Evolutionary conservation across 2,797 vertebrate genomes (phyloP), one percentile per base, ranked within the genome.

Genomic region (Alectoris magna): DNA sequence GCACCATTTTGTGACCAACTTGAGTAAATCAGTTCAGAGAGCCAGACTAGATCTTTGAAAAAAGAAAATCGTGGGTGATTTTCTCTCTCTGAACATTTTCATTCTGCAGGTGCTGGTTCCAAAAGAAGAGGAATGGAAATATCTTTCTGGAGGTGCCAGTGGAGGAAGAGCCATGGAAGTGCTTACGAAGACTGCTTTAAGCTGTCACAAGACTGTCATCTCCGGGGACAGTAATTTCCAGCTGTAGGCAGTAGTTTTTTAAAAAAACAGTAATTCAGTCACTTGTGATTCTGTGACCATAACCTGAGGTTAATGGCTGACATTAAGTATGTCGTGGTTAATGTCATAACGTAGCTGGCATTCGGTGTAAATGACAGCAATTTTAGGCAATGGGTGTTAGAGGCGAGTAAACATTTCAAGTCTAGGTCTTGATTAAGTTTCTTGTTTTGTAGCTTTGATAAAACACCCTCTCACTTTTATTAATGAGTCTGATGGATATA

Each of bases 401-500:
- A 78, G 79, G 68, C 26, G 4, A 88, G 69, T 62, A 93, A 95
- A 88, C 55, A 80, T 80, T 93, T 80, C 64, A 60, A 74, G 58
- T 36, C 18, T 76, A 76, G 63, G n/a, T 76, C 87, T 91, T 2
- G 0, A 77, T 91, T 89, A 87, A 84, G 63, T 91, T 93, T 91
- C 84, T 69, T 77, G 48, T 92, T 88, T 93, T 84, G 79, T 23
- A 91, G 70, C 76, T 73, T 66, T 87, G 91, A 75, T n/a, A 80
- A 82, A 93, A 88, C 79, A 87, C n/a, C 15, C 36, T 84, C 88
- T 64, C 72, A 80, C 75, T 80, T 84, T 94, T 96, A 94, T 93
- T 94, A 96, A 94, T 94, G 93, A 96, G 84, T 44, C 58, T 94
- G 90, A 96, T 72, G 83, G 86, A 96, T 94, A 93, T 26, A 69